Percentiles rank a stretch among this genome's conserved stretches.
These are phyloP conservation scores for Corythornis vintsioides DNA, from an alignment of 2,113 vertebrate genomes.

Conservation along the genomic window DNA sequence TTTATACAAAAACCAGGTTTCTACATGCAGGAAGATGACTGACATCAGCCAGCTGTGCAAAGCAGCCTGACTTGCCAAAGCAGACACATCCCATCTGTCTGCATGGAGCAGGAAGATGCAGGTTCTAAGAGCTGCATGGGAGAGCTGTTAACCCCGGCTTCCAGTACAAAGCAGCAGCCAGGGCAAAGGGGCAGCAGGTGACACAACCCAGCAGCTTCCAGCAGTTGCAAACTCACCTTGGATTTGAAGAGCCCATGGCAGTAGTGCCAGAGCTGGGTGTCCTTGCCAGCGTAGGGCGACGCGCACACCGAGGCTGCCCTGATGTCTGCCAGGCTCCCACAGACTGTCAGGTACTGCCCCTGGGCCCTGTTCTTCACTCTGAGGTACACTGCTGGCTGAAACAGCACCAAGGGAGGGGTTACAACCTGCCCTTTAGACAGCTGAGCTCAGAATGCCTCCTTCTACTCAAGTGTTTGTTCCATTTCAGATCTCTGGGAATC, in stretches of 20 bases:
- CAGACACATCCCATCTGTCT: background rate
- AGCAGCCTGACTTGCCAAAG: background rate
- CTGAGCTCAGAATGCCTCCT: fast-evolving
- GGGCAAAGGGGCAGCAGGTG: background rate
- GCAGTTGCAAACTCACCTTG: constrained; percentile 70
- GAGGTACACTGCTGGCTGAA: constrained; percentile 80
- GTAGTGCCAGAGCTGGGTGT: constrained; percentile 83
- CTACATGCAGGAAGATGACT: background rate
- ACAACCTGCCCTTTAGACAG: background rate
- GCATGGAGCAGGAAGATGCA: fast-evolving
- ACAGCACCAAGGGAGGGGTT: background rate
- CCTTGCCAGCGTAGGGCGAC: constrained; percentile 49
- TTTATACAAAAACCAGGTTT: background rate
- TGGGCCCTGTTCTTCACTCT: constrained; percentile 78
- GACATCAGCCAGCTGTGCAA: background rate
- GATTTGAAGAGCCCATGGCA: constrained; percentile 80
- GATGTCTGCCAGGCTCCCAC: constrained; percentile 53
- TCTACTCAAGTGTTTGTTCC: fast-evolving
- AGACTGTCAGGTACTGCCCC: constrained; percentile 75
- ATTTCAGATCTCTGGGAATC: background rate
- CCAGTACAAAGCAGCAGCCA: background rate
- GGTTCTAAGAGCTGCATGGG: fast-evolving
- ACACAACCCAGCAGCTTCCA: background rate
- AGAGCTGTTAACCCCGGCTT: background rate
- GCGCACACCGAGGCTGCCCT: constrained; percentile 72